Evolutionary conservation across 2,888 invertebrate species (phyloP), one percentile per base, ranked within the genome.

Genomic region (Lingula anatina): DNA sequence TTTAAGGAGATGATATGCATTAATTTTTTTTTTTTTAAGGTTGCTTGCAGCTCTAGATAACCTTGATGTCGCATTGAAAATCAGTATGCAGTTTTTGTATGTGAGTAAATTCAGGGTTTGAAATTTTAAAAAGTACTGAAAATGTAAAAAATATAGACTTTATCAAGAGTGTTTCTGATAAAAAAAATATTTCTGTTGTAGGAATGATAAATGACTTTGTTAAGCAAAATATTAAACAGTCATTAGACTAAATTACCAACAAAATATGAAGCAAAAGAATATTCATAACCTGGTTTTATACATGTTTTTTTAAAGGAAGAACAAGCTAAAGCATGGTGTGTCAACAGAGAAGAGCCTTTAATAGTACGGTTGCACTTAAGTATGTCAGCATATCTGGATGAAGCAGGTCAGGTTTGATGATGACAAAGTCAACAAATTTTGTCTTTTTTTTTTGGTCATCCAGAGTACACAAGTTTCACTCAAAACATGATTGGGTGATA

Each of bases 291-390:
- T 44, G 12, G n/a, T 36, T 9, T 26, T 36, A 9, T 23, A 7
- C 46, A 20, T 54, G 56, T 41, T 25, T 49, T 23, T 25, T 50
- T 61, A 2, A 51, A 67, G 56, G 51, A 51, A 42, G 60, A 61
- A 20, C 60, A 64, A 5, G 65, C 66, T 2, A 62, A 62, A 24
- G 70, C 68, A 0, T 70, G 70, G 70, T 63, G 55, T 44, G 51
- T 69, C 2, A 57, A 57, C 25, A 50, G 53, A 31, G 52, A 55
- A 15, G 67, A 67, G 36, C 66, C 67, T 2, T 43, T 70, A 18
- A 54, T 66, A 3, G 55, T 69, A 1, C 42, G 66, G 21, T 38
- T 70, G 12, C 64, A 67, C 48, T 44, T 69, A 27, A 65, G 65
- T 3, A 41, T 61, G 25, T 56, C 63, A 1, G 24, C 44, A n/a